Evolutionary conservation across 1,140 invertebrate genomes (phyloP).

Genomic region (Reticulitermes speratus): DNA sequence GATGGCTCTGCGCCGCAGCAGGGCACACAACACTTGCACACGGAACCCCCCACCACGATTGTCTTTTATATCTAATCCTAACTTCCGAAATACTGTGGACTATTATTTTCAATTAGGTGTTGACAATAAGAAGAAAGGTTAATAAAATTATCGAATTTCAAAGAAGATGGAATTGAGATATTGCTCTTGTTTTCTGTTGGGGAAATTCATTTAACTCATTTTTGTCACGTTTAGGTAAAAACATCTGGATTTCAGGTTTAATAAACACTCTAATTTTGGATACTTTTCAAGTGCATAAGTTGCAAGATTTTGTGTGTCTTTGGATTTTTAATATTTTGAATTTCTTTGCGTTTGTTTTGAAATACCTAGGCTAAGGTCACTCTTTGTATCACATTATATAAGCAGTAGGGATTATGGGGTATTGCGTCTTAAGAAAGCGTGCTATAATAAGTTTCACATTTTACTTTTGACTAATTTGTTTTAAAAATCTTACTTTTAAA

Average conservation of each 20-base stretch:
- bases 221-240: background rate
- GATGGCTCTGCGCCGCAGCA: conserved; percentile 24
- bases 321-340: background rate
- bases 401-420: background rate
- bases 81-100: conserved; percentile 12
- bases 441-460: background rate
- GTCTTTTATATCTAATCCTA: background rate
- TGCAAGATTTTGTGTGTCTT: background rate
- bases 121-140: background rate
- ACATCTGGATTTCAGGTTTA: background rate
- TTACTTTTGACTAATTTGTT: background rate
- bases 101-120: background rate
- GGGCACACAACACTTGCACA: conserved; percentile 35
- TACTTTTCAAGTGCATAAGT: background rate
- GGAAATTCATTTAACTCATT: background rate
- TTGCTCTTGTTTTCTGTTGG: background rate
- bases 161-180: background rate
- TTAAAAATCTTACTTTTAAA: background rate
- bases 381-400: background rate
- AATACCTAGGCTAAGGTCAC: background rate
- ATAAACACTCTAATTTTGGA: background rate
- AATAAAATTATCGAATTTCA: background rate
- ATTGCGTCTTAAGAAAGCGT: background rate
- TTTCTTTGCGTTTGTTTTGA: background rate
- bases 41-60: conserved; percentile 35